phyloP scores from a whole-genome alignment of 2,797 vertebrate genomes.

The Sebastes minor region DNA sequence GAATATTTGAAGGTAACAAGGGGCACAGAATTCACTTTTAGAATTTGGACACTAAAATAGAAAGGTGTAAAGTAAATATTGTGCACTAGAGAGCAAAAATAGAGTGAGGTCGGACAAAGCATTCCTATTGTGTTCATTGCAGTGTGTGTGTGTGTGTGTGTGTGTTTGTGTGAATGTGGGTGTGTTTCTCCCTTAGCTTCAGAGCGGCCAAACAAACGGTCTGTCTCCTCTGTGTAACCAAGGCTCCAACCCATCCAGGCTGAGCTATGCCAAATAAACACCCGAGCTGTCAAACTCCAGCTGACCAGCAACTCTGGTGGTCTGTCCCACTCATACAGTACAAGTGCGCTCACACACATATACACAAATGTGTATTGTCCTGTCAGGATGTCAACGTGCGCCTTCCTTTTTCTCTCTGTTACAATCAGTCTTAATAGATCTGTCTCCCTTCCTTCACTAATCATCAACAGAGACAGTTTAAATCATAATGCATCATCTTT shows the following conservation, averaged over 20 bases:
- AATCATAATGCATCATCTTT: too few relatives aligned
- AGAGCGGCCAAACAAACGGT: constrained; percentile 24
- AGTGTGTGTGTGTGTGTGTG: constrained; percentile 1
- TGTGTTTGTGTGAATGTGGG: not conserved
- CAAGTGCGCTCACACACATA: not conserved
- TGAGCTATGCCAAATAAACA: constrained; percentile 48
- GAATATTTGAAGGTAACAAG: not conserved
- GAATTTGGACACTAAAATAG: not conserved
- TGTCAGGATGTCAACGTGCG: not conserved
- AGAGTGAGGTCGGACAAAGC: constrained; percentile 3
- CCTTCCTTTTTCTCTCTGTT: not conserved
- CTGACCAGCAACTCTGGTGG: constrained; percentile 54
- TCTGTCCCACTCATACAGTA: constrained; percentile 13
- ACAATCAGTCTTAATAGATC: not conserved
- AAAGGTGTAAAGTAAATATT: not conserved
- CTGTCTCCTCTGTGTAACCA: constrained; percentile 38
- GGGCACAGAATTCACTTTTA: not conserved
- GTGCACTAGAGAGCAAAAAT: not conserved
- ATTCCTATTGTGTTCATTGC: constrained; percentile 10
- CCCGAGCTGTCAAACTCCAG: constrained; percentile 47
- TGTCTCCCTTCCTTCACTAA: not conserved
- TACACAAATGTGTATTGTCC: not conserved
- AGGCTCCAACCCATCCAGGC: constrained; percentile 21
- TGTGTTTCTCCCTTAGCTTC: constrained; percentile 10
- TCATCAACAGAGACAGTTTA: constrained; percentile 19